Percentiles rank a stretch among this genome's conserved stretches.
Evolutionary conservation across 1,140 invertebrate species (phyloP).

Genomic region (Pogonus chalceus): DNA sequence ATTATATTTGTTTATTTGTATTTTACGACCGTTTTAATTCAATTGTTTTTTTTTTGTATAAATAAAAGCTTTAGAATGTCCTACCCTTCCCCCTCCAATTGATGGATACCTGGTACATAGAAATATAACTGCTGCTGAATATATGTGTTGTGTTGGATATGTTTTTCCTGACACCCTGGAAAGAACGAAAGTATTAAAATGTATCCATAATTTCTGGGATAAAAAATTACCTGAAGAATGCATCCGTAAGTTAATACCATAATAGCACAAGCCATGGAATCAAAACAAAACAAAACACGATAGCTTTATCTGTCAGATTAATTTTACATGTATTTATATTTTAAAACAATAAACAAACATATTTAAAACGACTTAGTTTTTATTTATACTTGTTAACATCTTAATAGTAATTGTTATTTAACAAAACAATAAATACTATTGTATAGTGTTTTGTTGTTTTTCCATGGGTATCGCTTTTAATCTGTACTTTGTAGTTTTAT

Average conservation of each 20-base stretch:
- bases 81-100: slow-evolving; percentile 41
- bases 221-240: slow-evolving; percentile 45
- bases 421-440: too few relatives aligned
- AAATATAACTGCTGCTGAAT: slow-evolving; percentile 44
- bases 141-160: slow-evolving; percentile 46
- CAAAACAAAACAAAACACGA: too few relatives aligned
- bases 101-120: slow-evolving; percentile 48
- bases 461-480: too few relatives aligned
- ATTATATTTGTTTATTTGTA: slow-evolving; percentile 22
- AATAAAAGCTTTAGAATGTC: slow-evolving; percentile 50
- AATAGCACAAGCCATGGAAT: too few relatives aligned
- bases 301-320: too few relatives aligned
- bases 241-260: slow-evolving; percentile 43
- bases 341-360: too few relatives aligned
- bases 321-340: too few relatives aligned
- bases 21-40: slow-evolving; percentile 21
- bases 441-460: too few relatives aligned
- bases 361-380: too few relatives aligned
- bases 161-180: slow-evolving; percentile 45
- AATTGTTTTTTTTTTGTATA: slow-evolving; percentile 29
- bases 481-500: too few relatives aligned
- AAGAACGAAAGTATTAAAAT: slow-evolving; percentile 40
- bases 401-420: too few relatives aligned
- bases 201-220: slow-evolving; percentile 48
- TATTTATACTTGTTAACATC: too few relatives aligned